Conservation (phyloP, 2,797 vertebrate species). For the Brotula barbata region DNA sequence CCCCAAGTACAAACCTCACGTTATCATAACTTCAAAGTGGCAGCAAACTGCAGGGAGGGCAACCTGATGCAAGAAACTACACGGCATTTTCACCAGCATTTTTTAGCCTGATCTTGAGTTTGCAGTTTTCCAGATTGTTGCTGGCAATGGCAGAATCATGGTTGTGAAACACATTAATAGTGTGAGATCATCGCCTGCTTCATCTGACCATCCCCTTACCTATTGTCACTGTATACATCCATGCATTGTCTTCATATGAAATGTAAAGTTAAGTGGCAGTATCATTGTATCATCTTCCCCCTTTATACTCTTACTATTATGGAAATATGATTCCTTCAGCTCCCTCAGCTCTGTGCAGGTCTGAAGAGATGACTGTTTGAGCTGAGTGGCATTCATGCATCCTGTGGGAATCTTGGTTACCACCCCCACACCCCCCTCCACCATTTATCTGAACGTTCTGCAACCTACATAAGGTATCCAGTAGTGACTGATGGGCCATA, state of each 20-base stretch:
- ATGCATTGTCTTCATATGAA: no score
- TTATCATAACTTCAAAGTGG: slow-evolving; percentile 33
- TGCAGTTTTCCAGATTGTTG: slow-evolving; percentile 22
- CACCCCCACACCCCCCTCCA: no score
- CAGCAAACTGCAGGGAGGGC: slow-evolving; percentile 27
- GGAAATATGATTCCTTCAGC: not conserved
- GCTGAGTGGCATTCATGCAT: not conserved
- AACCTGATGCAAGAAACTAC: slow-evolving; percentile 26
- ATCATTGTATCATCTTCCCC: no score
- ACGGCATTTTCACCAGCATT: slow-evolving; percentile 20
- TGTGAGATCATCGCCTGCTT: no score
- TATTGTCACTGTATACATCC: no score
- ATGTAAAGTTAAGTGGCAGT: no score
- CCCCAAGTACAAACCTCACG: slow-evolving; percentile 36
- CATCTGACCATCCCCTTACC: no score
- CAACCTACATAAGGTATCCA: slow-evolving; percentile 31
- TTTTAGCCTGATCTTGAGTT: slow-evolving; percentile 29
- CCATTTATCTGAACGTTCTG: not conserved
- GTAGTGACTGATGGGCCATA: slow-evolving; percentile 37
- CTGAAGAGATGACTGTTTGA: not conserved
- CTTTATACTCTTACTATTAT: not conserved
- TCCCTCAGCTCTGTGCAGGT: no score
- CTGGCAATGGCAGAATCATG: not conserved
- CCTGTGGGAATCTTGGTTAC: not conserved
- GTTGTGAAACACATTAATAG: no score